Evolutionary conservation across 2,113 vertebrate genomes (phyloP).

Genomic region (Phyllopteryx taeniolatus): DNA sequence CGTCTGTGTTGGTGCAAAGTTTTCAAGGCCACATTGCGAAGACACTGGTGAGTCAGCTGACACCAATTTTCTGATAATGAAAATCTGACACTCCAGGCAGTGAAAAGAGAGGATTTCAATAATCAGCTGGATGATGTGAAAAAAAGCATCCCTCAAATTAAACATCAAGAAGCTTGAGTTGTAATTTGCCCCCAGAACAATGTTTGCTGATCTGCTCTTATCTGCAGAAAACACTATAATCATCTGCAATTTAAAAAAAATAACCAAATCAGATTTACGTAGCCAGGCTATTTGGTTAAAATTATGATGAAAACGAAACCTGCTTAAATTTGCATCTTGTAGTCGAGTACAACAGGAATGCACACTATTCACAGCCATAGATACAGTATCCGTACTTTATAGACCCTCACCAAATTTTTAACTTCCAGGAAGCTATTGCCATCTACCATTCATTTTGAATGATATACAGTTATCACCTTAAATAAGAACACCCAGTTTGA

Average conservation of each 20-base stretch:
- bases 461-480: neutral
- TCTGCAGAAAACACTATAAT: neutral
- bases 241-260: neutral
- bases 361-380: neutral
- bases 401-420: neutral
- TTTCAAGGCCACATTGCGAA: conserved; percentile 27
- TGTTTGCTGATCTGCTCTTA: neutral
- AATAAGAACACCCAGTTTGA: neutral
- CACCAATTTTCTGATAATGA: conserved; percentile 18
- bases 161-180: conserved; percentile 3
- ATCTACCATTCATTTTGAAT: neutral
- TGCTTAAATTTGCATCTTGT: neutral
- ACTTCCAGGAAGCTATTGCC: no score
- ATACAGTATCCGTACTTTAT: neutral
- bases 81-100: conserved; percentile 6
- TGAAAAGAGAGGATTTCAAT: conserved; percentile 9
- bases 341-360: neutral
- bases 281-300: neutral
- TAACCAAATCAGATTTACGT: neutral
- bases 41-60: conserved; percentile 23
- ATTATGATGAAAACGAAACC: neutral
- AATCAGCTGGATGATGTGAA: conserved; percentile 3
- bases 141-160: neutral
- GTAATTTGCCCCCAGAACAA: neutral
- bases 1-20: neutral